Base-by-base conservation (phyloP, 2,113 vertebrate genomes). In the Chloropsis cyanopogon region DNA sequence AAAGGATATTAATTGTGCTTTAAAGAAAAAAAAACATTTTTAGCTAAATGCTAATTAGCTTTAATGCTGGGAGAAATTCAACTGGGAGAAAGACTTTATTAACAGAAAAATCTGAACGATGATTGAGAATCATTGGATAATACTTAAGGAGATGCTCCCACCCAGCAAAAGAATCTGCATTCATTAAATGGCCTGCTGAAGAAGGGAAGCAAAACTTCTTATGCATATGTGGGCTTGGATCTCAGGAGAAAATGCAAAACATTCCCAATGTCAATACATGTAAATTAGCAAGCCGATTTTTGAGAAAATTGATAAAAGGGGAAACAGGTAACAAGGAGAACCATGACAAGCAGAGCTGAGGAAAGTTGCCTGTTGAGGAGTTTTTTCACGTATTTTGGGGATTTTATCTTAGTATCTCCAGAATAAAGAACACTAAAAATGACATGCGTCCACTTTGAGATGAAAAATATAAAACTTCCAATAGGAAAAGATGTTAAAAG, bases 31-130 rank as follows among this genome's bases (percentile, higher is more conserved):
- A 82, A 77, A 75, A 75, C 39, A 52, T 65, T 70, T 71, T 86
- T 49, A 86, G n/a, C 56, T 68, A 85, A 91, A 89, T n/a, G n/a
- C n/a, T n/a, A n/a, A n/a, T n/a, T n/a, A n/a, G n/a, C n/a, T n/a
- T n/a, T n/a, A 84, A 89, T 92, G 56, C n/a, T 91, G 88, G 53
- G 81, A 83, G 56, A 91, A 96, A 90, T 80, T 93, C 80, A 96
- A 3, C 33, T 49, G 82, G 63, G 76, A 88, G 56, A 86, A 86
- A 41, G 60, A 33, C 13, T 86, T 91, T 90, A 92, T 93, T 83
- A 95, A 60, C 53, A 86, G 56, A 73, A 84, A 93, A 84, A 91
- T 91, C 26, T 56, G 57, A 92, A 91, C 4, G n/a, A 86, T 91
- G 64, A 81, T 77, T 91, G 83, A 84, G n/a, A 89, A 78, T 92